These are phyloP conservation scores for Festucalex cinctus DNA, from an alignment of 2,113 vertebrate species.

Conservation along the genomic window DNA sequence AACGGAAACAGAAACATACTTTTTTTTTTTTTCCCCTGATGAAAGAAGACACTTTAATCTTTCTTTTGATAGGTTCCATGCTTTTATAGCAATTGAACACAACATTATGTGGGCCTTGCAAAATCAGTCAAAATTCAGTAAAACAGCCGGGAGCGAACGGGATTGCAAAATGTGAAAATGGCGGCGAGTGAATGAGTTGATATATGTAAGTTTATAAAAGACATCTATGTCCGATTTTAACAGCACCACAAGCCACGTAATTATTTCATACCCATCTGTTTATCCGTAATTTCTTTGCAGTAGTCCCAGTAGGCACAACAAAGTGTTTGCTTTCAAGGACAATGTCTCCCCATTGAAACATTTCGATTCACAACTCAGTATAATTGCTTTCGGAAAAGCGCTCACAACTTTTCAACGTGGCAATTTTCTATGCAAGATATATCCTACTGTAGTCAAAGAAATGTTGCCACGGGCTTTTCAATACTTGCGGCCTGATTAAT, in stretches of 20 bases:
- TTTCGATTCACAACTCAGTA: background rate
- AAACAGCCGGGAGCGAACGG: no score
- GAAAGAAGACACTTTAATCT: no score
- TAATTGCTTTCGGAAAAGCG: conserved; percentile 12
- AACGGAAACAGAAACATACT: no score
- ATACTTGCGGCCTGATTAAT: background rate
- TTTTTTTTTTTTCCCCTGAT: no score
- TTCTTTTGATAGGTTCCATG: no score
- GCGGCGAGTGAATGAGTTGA: no score
- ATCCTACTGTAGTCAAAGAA: background rate
- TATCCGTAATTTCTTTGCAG: conserved; percentile 19
- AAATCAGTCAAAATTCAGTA: no score
- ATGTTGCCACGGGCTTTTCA: background rate
- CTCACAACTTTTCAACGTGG: background rate
- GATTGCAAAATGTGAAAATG: no score
- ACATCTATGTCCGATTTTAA: background rate
- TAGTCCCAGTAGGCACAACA: background rate
- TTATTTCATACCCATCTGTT: conserved; percentile 19
- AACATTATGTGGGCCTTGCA: no score
- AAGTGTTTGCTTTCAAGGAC: conserved; percentile 10
- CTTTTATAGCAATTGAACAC: no score
- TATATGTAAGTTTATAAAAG: no score
- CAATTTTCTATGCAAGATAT: conserved; percentile 1
- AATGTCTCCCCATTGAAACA: background rate
- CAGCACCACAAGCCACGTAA: background rate